Evolutionary conservation across 2,888 invertebrate species (phyloP).

Genomic region (Cephus sareptanus): DNA sequence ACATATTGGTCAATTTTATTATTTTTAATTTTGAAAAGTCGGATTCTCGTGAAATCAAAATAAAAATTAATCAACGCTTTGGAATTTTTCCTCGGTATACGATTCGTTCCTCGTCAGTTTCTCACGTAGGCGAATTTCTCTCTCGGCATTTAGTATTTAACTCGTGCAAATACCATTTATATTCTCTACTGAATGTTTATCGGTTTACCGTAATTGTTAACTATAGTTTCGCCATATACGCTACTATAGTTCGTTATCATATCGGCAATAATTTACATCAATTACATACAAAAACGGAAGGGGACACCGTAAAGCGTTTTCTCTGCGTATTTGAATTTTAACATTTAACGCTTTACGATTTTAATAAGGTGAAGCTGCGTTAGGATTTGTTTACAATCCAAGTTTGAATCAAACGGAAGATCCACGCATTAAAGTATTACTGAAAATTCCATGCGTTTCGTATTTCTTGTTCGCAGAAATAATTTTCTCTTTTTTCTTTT

Average conservation of each 20-base stretch:
- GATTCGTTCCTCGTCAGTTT: neutral
- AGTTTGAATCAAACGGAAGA: neutral
- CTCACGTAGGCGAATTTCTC: slow-evolving; percentile 7
- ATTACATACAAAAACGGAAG: slow-evolving; percentile 16
- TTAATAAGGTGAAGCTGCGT: neutral
- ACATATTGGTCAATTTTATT: slow-evolving; percentile 11
- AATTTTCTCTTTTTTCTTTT: neutral
- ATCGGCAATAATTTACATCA: slow-evolving; percentile 60
- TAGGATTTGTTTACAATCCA: neutral
- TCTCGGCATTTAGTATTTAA: slow-evolving; percentile 21
- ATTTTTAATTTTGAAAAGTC: neutral
- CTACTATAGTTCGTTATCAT: slow-evolving; percentile 39
- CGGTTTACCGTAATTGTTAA: slow-evolving; percentile 36
- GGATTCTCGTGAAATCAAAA: neutral
- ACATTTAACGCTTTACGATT: slow-evolving; percentile 8
- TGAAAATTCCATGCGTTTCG: neutral
- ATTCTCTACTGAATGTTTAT: slow-evolving; percentile 1
- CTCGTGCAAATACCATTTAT: slow-evolving; percentile 38
- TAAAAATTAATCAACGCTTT: neutral
- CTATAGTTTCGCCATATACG: slow-evolving; percentile 36
- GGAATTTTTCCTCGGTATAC: neutral
- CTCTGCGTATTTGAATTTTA: neutral
- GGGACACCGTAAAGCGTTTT: neutral
- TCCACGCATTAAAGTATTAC: neutral
- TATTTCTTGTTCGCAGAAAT: neutral